Evolutionary conservation across 2,113 vertebrate species (phyloP).

Genomic region (Rhinoptilus africanus): DNA sequence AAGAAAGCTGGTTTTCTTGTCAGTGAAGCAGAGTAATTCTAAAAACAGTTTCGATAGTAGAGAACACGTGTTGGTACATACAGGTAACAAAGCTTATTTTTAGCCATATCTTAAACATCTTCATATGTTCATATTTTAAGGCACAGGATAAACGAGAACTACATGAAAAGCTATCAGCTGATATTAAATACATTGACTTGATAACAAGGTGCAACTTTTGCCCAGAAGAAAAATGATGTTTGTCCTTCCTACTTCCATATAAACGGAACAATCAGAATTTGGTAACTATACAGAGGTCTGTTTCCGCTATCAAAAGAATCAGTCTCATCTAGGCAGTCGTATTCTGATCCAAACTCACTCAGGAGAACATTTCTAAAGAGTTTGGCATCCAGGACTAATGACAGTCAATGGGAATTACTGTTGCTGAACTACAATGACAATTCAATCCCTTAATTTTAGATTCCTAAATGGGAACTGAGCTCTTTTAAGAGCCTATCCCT

Average conservation of each 20-base stretch:
- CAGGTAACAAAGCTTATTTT: conserved; percentile 40
- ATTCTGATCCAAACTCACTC: background rate
- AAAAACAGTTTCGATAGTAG: conserved; percentile 15
- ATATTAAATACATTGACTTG: conserved; percentile 23
- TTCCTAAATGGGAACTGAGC: background rate
- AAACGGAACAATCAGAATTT: background rate
- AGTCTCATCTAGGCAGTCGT: background rate
- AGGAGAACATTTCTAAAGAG: background rate
- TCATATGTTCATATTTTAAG: conserved; percentile 74
- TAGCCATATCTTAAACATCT: conserved; percentile 43
- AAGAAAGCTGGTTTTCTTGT: conserved; percentile 36
- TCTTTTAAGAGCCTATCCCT: background rate
- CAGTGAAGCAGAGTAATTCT: conserved; percentile 33
- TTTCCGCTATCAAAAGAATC: background rate
- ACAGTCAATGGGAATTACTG: background rate
- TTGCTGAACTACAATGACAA: background rate
- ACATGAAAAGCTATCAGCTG: conserved; percentile 42
- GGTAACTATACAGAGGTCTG: background rate
- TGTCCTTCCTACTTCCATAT: background rate
- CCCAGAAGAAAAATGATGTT: background rate
- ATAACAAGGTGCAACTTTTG: conserved; percentile 3
- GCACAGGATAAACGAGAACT: conserved; percentile 83
- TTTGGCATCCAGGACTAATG: background rate
- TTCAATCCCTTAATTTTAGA: background rate
- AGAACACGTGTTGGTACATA: conserved; percentile 24